Evolutionary conservation across 2,113 vertebrate genomes (phyloP).

Genomic region (Pseudorasbora parva): DNA sequence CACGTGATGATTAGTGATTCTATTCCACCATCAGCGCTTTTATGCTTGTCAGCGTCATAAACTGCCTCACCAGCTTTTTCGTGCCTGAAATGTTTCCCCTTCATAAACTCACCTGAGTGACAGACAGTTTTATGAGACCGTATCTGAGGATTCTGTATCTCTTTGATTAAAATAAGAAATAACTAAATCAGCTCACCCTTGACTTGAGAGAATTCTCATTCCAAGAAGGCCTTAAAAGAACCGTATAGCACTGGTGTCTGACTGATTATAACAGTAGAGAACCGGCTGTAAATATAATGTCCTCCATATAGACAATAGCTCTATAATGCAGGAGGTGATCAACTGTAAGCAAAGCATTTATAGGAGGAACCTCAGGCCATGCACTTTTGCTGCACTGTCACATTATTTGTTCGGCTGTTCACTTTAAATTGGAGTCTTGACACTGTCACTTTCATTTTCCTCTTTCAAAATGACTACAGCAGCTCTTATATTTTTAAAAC

Average conservation of each 20-base stretch:
- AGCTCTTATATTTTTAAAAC: constrained; percentile 17
- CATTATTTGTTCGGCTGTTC: neutral
- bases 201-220: neutral
- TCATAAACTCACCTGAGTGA: constrained; percentile 45
- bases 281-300: neutral
- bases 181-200: constrained; percentile 4
- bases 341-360: constrained; percentile 18
- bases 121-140: constrained; percentile 25
- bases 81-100: constrained; percentile 32
- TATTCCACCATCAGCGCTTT: constrained; percentile 41
- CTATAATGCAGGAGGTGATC: neutral
- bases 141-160: constrained; percentile 16
- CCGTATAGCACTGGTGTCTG: neutral
- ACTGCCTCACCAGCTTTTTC: constrained; percentile 36
- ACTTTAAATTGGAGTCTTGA: constrained; percentile 19
- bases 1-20: constrained; percentile 38
- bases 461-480: constrained; percentile 1
- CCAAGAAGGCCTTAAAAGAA: neutral
- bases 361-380: neutral
- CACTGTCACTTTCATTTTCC: constrained; percentile 22
- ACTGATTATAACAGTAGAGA: neutral
- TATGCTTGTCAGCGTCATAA: constrained; percentile 41
- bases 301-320: neutral
- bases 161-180: constrained; percentile 20
- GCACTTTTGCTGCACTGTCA: neutral